These are phyloP conservation scores for Drosophila micromelanica DNA, from an alignment of 1,140 invertebrate species.

Conservation along the genomic window DNA sequence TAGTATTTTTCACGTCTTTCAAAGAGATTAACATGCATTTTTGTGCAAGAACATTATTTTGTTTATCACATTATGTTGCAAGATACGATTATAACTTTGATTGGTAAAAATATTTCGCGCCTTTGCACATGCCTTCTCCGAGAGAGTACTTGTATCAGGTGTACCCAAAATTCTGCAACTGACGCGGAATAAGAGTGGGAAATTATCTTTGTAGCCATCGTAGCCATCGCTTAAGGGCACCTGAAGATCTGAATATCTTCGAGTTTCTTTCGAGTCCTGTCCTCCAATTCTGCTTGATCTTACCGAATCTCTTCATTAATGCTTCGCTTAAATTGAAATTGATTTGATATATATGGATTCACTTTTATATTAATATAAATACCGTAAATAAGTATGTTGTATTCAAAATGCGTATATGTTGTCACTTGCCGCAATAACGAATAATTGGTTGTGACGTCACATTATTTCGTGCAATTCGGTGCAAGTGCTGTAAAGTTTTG, in stretches of 20 bases:
- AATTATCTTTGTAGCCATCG: constrained; percentile 22
- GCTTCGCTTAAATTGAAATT: too few species aligned
- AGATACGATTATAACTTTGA: background rate
- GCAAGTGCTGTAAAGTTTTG: constrained; percentile 24
- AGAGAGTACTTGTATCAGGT: constrained; percentile 20
- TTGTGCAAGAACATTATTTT: constrained; percentile 14
- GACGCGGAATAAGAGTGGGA: constrained; percentile 19
- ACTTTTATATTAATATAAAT: too few species aligned
- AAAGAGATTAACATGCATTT: background rate
- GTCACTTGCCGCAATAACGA: background rate
- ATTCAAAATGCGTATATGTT: background rate
- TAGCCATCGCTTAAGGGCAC: constrained; percentile 26
- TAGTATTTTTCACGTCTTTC: too few species aligned
- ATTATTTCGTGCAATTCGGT: background rate
- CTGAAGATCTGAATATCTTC: constrained; percentile 25
- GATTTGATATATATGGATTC: too few species aligned
- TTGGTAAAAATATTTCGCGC: constrained; percentile 21
- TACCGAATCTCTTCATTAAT: too few species aligned
- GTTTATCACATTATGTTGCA: background rate
- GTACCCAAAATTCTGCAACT: constrained; percentile 29
- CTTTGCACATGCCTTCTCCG: background rate
- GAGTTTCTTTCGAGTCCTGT: constrained; percentile 29
- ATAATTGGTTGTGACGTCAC: constrained; percentile 25
- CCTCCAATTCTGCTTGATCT: too few species aligned
- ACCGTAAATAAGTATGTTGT: too few species aligned